Evolutionary conservation across 2,888 invertebrate genomes (phyloP).

Genomic region (Drosophila merina): DNA sequence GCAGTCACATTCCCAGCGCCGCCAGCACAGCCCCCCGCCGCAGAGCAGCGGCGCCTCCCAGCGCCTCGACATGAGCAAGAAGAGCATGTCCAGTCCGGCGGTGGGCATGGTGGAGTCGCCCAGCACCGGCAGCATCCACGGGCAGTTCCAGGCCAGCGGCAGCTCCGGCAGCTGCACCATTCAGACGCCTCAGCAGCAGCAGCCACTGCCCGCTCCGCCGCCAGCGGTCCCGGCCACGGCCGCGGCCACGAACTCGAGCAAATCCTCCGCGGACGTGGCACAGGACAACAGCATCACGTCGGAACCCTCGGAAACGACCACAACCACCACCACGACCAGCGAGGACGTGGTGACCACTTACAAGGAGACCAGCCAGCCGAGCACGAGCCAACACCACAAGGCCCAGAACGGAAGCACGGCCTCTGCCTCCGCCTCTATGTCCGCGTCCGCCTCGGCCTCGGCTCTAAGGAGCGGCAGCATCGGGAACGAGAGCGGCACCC

Average conservation of each 20-base stretch:
- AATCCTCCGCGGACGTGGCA: constrained; percentile 78
- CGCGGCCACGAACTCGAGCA: constrained; percentile 8
- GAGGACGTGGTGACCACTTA: constrained; percentile 84
- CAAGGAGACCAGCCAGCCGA: constrained; percentile 80
- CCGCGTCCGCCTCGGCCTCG: constrained; percentile 32
- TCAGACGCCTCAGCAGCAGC: constrained; percentile 73
- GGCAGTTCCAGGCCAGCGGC: constrained; percentile 62
- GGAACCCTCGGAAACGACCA: constrained; percentile 83
- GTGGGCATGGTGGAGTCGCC: constrained; percentile 83
- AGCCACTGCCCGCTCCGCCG: constrained; percentile 50
- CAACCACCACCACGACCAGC: constrained; percentile 84
- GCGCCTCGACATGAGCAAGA: constrained; percentile 82
- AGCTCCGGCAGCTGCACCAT: constrained; percentile 67
- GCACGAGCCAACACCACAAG: constrained; percentile 53
- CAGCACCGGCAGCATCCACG: constrained; percentile 81
- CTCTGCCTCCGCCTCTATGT: constrained; percentile 26
- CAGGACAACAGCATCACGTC: constrained; percentile 84
- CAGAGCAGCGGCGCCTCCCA: constrained; percentile 56
- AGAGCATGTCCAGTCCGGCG: constrained; percentile 84
- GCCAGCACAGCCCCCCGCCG: constrained; percentile 72
- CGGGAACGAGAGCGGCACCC: constrained; percentile 33
- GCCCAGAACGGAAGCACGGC: constrained; percentile 54
- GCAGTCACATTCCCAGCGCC: constrained; percentile 50
- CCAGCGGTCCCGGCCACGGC: constrained; percentile 34
- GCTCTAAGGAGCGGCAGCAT: constrained; percentile 26